Evolutionary conservation across 2,113 vertebrate genomes (phyloP), one percentile per base, ranked within the genome.

Genomic region (Campylorhamphus procurvoides): DNA sequence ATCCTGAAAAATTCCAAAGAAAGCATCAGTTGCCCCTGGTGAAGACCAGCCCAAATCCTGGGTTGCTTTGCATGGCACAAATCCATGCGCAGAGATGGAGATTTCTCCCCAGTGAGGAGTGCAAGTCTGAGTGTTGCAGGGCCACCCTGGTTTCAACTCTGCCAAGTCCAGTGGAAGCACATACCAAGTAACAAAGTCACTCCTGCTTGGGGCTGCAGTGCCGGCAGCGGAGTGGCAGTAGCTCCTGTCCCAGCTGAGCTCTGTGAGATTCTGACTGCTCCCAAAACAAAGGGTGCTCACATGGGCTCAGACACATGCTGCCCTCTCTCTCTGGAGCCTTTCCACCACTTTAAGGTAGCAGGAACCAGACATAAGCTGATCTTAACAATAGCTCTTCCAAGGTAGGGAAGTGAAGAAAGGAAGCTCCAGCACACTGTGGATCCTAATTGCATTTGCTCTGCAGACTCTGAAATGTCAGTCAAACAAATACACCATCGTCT

Each of bases 391-490:
- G n/a, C 11, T 90, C 58, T 88, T 90, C 31, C n/a, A 72, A 31
- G 12, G 12, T 1, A 72, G n/a, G 58, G 39, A 89, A 88, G 52
- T 16, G 37, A 76, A 67, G 83, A 84, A 75, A 86, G 53, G 44
- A 90, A 95, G 66, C 73, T 42, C 60, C 90, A 90, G 58, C 72
- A 59, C 22, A 6, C 72, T 49, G 71, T 93, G 88, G 86, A 80
- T 92, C 59, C 89, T 96, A 94, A 96, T 74, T 96, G 84, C 94
- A 55, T 94, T 92, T 78, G 69, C 59, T 93, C 94, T 93, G 94
- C 94, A 66, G 89, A 78, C 91, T 97, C 88, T 62, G 55, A 87
- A 93, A 77, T 15, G 55, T 91, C 92, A 87, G 49, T 96, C 93
- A 95, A 87, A 94, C 88, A 90, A 84, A 92, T 56, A 95, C 2